phyloP scores from a whole-genome alignment of 2,113 vertebrate species.

The Bubo bubo region DNA sequence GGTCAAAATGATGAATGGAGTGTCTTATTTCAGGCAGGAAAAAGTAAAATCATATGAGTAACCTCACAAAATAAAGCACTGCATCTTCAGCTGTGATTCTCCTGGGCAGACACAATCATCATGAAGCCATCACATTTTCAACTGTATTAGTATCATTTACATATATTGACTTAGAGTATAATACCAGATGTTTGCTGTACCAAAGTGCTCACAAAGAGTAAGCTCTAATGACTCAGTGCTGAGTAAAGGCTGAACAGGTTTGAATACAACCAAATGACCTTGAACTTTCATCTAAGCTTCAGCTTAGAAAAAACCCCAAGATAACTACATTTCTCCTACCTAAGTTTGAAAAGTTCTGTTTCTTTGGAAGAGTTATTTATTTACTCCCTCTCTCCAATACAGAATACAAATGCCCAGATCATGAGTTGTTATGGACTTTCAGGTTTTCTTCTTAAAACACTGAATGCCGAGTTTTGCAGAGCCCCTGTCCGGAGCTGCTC shows the following conservation, averaged over 20 bases:
- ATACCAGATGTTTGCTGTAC: background rate
- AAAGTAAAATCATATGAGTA: background rate
- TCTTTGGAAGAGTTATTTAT: background rate
- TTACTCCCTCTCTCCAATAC: accelerated
- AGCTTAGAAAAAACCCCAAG: accelerated
- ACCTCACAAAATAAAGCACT: background rate
- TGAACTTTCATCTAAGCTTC: background rate
- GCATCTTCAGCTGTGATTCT: background rate
- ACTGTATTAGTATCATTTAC: background rate
- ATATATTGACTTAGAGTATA: background rate
- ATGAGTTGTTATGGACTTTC: accelerated
- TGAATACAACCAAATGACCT: background rate
- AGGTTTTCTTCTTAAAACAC: background rate
- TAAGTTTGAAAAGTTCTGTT: background rate
- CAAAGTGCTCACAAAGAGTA: background rate
- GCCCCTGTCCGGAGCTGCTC: background rate
- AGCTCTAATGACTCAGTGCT: background rate
- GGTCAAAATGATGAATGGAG: background rate
- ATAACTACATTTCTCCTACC: background rate
- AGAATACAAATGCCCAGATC: background rate
- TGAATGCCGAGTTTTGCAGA: no score
- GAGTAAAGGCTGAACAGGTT: background rate
- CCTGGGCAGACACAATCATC: background rate
- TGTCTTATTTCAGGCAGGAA: background rate
- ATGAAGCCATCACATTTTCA: background rate